Percentiles rank a stretch among this genome's conserved stretches.
These are phyloP conservation scores for Stenoptilia bipunctidactyla DNA, from an alignment of 2,888 invertebrate species.

Conservation along the genomic window DNA sequence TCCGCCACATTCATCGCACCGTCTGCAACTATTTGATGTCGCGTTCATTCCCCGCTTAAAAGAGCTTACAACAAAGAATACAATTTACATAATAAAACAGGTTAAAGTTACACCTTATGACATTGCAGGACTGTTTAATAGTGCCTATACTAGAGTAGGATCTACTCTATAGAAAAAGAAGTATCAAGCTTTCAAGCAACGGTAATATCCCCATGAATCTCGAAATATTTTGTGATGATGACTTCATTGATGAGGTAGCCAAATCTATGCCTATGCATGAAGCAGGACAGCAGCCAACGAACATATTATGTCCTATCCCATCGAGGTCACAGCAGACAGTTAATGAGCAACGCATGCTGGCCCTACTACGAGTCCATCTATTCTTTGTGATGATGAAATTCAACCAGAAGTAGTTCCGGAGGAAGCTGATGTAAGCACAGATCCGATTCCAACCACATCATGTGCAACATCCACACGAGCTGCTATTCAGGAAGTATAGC, in stretches of 20 bases:
- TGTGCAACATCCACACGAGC: neutral
- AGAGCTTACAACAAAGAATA: conserved; percentile 23
- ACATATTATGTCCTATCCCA: conserved; percentile 4
- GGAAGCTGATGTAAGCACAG: neutral
- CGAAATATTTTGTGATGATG: conserved; percentile 17
- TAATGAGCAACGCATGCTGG: too few species aligned
- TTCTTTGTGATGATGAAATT: neutral
- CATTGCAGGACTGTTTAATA: conserved; percentile 14
- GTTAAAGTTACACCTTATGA: conserved; percentile 17
- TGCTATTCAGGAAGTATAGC: conserved; percentile 4
- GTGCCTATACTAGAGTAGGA: conserved; percentile 13
- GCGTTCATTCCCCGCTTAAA: conserved; percentile 16
- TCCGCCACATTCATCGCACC: neutral
- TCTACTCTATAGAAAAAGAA: conserved; percentile 1
- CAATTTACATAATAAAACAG: conserved; percentile 19
- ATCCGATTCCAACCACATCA: neutral
- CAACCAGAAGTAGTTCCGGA: neutral
- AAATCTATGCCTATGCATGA: neutral
- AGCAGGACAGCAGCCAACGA: conserved; percentile 5
- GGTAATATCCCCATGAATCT: conserved; percentile 22
- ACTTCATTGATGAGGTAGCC: conserved; percentile 6
- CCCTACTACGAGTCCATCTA: too few species aligned
- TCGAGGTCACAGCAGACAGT: conserved; percentile 6
- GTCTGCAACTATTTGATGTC: conserved; percentile 21
- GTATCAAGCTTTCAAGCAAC: conserved; percentile 16